Base-by-base conservation (phyloP, 2,888 invertebrate species). In the Operophtera brumata region DNA sequence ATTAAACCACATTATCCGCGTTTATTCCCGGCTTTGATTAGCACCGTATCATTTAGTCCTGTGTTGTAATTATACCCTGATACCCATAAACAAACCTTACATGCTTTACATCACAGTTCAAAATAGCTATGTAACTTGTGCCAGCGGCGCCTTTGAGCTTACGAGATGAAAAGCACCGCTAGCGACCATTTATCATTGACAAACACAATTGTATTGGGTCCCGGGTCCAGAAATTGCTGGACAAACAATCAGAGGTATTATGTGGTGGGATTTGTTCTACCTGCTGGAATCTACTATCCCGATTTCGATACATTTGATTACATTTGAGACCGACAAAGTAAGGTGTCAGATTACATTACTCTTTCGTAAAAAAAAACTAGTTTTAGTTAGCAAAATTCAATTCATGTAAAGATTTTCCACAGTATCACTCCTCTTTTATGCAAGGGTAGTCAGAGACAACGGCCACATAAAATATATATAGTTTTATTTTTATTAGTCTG, bases 21-120 rank as follows among this genome's bases (percentile, higher is more conserved):
- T 87, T 89, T 88, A 89, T 88, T 83, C 85, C 82, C 78, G 70
- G 76, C 78, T 78, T 89, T 90, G 90, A 90, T 90, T 90, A 89
- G 86, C 85, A 87, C 87, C 87, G 84, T 89, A 88, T 89, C 88
- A 89, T 89, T 90, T 88, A 87, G 89, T 85, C 90, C 85, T 82
- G 82, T 78, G 70, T 78, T 83, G 84, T 90, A 87, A 89, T 89
- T 89, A 89, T 82, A 77, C 73, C 65, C 47, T n/a, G 30, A 30
- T 70, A 68, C 55, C 13, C 57, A 3, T 72, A 74, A 73, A 56
- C 67, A 49, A 46, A 71, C 78, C 65, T 57, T 82, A 73, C 50
- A 20, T 4, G 20, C 20, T 8, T 0, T 7, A 0, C 11, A 5
- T 1, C 9, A 53, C 62, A 48, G 79, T 73, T 65, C 55, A 71